Conservation (phyloP, 2,797 vertebrate species). For the Hyperoplus immaculatus region DNA sequence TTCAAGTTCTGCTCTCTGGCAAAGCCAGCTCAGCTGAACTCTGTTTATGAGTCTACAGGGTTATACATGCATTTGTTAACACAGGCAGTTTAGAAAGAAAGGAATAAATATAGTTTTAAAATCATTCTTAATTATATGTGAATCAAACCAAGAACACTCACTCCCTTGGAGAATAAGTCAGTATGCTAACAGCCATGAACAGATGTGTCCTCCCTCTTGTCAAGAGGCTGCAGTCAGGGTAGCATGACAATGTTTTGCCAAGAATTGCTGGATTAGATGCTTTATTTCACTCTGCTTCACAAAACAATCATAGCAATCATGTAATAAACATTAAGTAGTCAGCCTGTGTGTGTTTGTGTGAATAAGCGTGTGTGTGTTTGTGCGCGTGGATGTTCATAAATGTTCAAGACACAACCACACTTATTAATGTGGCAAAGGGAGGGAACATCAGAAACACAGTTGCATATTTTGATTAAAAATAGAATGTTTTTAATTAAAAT, state of each 20-base stretch:
- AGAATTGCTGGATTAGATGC: slow-evolving; percentile 59
- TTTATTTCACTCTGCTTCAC: slow-evolving; percentile 72
- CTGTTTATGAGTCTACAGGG: slow-evolving; percentile 58
- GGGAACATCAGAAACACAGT: slow-evolving; percentile 73
- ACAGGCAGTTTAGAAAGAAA: slow-evolving; percentile 15
- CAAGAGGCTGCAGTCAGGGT: neutral
- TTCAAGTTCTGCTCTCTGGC: slow-evolving; percentile 50
- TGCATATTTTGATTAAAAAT: slow-evolving; percentile 86
- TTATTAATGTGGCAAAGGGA: slow-evolving; percentile 55
- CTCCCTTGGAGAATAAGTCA: slow-evolving; percentile 15
- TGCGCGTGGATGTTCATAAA: slow-evolving; percentile 43
- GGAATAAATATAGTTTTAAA: slow-evolving; percentile 25
- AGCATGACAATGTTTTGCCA: slow-evolving; percentile 28
- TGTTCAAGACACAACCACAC: slow-evolving; percentile 54
- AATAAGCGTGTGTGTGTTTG: neutral
- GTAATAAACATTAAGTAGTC: slow-evolving; percentile 58
- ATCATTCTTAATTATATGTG: slow-evolving; percentile 40
- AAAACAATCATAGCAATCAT: slow-evolving; percentile 70
- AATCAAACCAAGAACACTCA: slow-evolving; percentile 35
- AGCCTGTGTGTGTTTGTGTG: slow-evolving; percentile 28
- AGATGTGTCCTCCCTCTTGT: slow-evolving; percentile 35
- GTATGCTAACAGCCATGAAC: slow-evolving; percentile 34
- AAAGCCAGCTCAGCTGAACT: slow-evolving; percentile 30
- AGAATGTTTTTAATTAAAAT: slow-evolving; percentile 86
- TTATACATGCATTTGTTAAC: slow-evolving; percentile 42